Evolutionary conservation across 2,797 vertebrate genomes (phyloP).

Genomic region (Scyliorhinus canicula): DNA sequence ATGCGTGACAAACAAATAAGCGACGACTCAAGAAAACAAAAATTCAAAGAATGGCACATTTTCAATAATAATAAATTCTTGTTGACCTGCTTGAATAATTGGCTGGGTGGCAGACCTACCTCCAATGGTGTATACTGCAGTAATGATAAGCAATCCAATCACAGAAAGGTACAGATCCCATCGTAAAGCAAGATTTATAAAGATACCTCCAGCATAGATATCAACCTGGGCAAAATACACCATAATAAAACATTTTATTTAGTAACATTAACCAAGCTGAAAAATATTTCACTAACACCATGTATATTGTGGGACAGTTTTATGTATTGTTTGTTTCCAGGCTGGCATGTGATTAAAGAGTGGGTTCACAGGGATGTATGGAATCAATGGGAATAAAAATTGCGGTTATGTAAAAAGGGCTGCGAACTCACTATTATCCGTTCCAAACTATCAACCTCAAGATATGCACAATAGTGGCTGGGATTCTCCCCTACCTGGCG

Average conservation of each 20-base stretch:
- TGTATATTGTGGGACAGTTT: neutral
- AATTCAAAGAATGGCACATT: neutral
- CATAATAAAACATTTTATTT: neutral
- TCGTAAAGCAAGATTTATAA: slow-evolving; percentile 85
- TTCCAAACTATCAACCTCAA: neutral
- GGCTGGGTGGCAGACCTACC: slow-evolving; percentile 56
- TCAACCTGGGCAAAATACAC: slow-evolving; percentile 68
- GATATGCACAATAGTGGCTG: neutral
- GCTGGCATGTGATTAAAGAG: neutral
- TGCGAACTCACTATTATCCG: neutral
- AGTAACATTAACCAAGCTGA: neutral
- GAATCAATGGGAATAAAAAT: neutral
- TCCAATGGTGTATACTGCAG: slow-evolving; percentile 82
- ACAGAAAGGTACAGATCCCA: slow-evolving; percentile 88
- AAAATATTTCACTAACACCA: neutral
- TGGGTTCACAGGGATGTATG: no score
- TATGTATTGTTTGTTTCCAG: neutral
- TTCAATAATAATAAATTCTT: neutral
- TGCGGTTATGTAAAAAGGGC: neutral
- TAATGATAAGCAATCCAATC: slow-evolving; percentile 71
- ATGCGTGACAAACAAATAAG: neutral
- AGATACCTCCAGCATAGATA: slow-evolving; percentile 90
- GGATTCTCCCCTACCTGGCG: no score
- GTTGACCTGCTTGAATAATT: neutral
- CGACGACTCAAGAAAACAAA: neutral